phyloP scores from a whole-genome alignment of 2,113 vertebrate species.

The Coptodon bakossiorum region DNA sequence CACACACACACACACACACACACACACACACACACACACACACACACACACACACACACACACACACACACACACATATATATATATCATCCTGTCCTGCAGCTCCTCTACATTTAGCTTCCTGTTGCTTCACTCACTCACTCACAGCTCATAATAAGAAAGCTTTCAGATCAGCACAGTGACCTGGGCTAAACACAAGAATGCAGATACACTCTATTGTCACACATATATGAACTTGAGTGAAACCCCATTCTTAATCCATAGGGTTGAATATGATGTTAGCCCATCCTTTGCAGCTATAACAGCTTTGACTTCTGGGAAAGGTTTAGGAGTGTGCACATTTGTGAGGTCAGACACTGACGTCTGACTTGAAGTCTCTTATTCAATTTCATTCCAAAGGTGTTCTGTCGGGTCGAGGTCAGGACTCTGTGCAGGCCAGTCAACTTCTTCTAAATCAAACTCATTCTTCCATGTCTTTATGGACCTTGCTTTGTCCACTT shows the following conservation, averaged over 20 bases:
- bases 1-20: too few relatives aligned
- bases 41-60: not conserved
- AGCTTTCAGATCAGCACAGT: not conserved
- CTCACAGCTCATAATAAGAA: not conserved
- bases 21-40: not conserved
- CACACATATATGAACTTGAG: not conserved
- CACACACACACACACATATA: not conserved
- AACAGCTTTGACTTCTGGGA: not conserved
- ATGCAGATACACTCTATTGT: not conserved
- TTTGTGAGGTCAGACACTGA: not conserved
- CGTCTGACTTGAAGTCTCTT: not conserved
- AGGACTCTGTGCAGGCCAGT: not conserved
- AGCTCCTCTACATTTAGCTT: not conserved
- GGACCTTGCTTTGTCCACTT: not conserved
- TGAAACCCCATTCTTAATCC: not conserved
- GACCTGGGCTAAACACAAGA: not conserved
- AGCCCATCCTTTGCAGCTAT: not conserved
- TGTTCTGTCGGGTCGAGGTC: not conserved
- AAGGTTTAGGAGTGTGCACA: not conserved
- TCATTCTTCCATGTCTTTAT: not conserved
- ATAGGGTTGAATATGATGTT: not conserved
- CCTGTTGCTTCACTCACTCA: conserved; percentile 3
- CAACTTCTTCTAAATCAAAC: not conserved
- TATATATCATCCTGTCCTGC: not conserved
- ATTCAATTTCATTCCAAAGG: not conserved